Percentiles rank a stretch among this genome's conserved stretches.
Conservation (phyloP, 1,140 invertebrate genomes). For the Drosophila nebulosa region DNA sequence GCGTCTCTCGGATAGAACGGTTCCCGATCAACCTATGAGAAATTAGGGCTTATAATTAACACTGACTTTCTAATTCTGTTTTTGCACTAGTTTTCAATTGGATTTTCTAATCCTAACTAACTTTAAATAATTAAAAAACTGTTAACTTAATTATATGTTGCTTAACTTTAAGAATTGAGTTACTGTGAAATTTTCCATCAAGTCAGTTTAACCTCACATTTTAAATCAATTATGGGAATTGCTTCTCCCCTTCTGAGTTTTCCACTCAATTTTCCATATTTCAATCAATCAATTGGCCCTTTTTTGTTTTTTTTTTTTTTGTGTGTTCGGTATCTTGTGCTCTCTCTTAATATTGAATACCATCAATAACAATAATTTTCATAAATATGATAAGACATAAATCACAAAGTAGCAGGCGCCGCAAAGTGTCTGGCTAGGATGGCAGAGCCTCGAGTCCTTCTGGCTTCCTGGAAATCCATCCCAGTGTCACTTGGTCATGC, state of each 20-base stretch:
- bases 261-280: conserved; percentile 37
- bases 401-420: conserved; percentile 72
- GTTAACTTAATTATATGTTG: too few species aligned
- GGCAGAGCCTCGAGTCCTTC: conserved; percentile 20
- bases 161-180: background rate
- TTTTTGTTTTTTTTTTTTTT: conserved; percentile 20
- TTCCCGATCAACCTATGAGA: too few species aligned
- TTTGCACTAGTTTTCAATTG: too few species aligned
- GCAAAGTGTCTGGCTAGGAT: conserved; percentile 52
- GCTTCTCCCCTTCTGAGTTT: conserved; percentile 1
- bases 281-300: conserved; percentile 60
- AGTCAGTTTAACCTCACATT: conserved; percentile 32
- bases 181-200: background rate
- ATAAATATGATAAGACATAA: conserved; percentile 79
- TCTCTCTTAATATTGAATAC: conserved; percentile 68
- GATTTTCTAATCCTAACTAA: too few species aligned
- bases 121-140: background rate
- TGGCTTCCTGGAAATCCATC: conserved; percentile 18
- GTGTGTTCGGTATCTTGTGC: background rate
- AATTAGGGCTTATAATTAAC: too few species aligned
- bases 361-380: conserved; percentile 78
- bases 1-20: too few species aligned
- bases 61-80: too few species aligned
- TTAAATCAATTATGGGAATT: conserved; percentile 68
- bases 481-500: conserved; percentile 58